A percentile compares a stretch with the other conserved stretches of the same genome.
Conservation (phyloP, 2,888 invertebrate genomes). For the Lacanobia wlatinum region DNA sequence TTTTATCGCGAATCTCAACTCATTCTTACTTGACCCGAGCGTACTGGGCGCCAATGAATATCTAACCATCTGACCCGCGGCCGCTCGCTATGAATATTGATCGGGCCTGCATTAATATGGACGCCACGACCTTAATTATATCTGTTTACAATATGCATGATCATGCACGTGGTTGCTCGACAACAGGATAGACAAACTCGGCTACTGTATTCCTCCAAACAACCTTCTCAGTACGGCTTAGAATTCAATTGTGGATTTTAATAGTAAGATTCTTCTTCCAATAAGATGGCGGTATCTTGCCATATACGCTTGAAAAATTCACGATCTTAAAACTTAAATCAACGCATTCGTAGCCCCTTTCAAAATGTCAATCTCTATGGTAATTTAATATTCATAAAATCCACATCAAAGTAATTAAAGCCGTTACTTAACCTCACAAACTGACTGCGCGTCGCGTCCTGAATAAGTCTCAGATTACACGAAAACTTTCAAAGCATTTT, state of each 20-base stretch:
- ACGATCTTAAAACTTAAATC: constrained; percentile 22
- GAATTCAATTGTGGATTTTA: constrained; percentile 35
- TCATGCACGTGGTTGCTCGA: constrained; percentile 72
- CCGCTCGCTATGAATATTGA: constrained; percentile 79
- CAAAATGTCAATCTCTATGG: constrained; percentile 55
- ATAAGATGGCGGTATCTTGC: constrained; percentile 3
- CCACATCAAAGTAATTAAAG: constrained; percentile 54
- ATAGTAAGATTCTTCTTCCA: constrained; percentile 33
- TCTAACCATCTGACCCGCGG: constrained; percentile 78
- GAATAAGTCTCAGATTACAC: constrained; percentile 69
- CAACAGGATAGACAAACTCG: constrained; percentile 55
- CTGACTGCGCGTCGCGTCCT: constrained; percentile 49
- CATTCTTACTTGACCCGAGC: constrained; percentile 66
- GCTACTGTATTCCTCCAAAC: constrained; percentile 61
- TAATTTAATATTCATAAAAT: constrained; percentile 44
- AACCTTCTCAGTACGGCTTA: constrained; percentile 51
- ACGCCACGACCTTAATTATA: constrained; percentile 83
- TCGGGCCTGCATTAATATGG: constrained; percentile 78
- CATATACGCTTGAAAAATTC: constrained; percentile 19
- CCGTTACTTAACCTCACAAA: constrained; percentile 57
- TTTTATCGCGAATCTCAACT: constrained; percentile 68
- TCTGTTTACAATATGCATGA: constrained; percentile 81
- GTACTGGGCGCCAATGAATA: constrained; percentile 70
- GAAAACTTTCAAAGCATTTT: constrained; percentile 70
- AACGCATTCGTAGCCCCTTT: constrained; percentile 29